Conservation (phyloP, 2,888 invertebrate species). For the Ornithoptera priamus region DNA sequence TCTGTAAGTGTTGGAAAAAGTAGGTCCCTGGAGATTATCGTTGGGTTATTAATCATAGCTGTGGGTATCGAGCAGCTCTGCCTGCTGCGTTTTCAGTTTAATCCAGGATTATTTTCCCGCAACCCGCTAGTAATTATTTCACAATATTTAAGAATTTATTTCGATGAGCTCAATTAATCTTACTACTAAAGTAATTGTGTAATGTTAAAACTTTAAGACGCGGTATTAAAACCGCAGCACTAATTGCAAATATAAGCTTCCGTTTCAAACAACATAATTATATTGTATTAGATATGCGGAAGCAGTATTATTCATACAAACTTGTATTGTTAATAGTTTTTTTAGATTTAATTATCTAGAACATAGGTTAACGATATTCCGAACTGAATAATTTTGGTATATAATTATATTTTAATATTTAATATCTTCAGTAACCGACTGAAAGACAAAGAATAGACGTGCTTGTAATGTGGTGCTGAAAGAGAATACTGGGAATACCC, state of each 20-base stretch:
- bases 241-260: not conserved
- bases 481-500: too few species aligned
- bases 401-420: too few species aligned
- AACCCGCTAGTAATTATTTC: conserved; percentile 38
- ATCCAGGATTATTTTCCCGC: conserved; percentile 48
- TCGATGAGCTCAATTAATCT: not conserved
- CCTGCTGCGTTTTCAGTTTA: conserved; percentile 45
- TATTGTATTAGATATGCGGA: too few species aligned
- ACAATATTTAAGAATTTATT: conserved; percentile 22
- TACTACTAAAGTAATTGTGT: not conserved
- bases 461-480: too few species aligned
- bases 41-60: conserved; percentile 62
- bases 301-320: too few species aligned
- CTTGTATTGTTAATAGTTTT: too few species aligned
- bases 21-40: conserved; percentile 55
- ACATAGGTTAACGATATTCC: too few species aligned
- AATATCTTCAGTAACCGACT: too few species aligned
- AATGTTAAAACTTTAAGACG: not conserved
- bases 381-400: too few species aligned
- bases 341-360: too few species aligned
- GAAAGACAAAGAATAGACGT: too few species aligned
- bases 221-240: not conserved
- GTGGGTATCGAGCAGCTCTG: conserved; percentile 51
- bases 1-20: conserved; percentile 42
- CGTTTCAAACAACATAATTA: too few species aligned